Conservation (phyloP, 2,113 vertebrate species). For the Pedetes capensis region DNA sequence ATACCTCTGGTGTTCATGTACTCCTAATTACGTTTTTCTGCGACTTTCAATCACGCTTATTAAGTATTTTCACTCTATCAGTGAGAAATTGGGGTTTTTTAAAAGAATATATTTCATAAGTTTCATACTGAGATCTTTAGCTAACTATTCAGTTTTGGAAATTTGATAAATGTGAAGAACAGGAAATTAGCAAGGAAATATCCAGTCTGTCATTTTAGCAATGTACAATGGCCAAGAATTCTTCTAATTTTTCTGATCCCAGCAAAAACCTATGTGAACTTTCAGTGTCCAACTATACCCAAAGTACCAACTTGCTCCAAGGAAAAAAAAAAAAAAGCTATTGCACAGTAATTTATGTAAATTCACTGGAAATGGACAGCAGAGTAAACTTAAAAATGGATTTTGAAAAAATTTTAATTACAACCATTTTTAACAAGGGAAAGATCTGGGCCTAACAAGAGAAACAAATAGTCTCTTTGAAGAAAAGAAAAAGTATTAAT, state of each 20-base stretch:
- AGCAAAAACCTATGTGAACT: background rate
- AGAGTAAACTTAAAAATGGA: background rate
- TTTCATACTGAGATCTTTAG: background rate
- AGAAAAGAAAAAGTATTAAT: conserved; percentile 9
- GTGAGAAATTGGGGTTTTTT: background rate
- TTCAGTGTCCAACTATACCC: background rate
- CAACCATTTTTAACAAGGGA: background rate
- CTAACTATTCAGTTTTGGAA: background rate
- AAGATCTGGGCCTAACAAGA: background rate
- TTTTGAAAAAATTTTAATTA: background rate
- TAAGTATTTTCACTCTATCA: background rate
- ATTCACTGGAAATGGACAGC: background rate
- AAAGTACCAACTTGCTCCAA: background rate
- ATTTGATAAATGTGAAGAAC: background rate
- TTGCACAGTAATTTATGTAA: background rate
- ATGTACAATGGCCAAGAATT: background rate
- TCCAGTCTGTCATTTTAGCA: background rate
- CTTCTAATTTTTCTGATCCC: background rate
- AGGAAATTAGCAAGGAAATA: conserved; percentile 21
- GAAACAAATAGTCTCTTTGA: background rate
- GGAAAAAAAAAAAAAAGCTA: background rate
- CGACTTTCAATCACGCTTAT: background rate
- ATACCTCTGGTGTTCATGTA: background rate
- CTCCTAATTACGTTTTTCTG: background rate
- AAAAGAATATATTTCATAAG: background rate